Evolutionary conservation across 1,140 invertebrate genomes (phyloP).

Genomic region (Atta cephalotes): DNA sequence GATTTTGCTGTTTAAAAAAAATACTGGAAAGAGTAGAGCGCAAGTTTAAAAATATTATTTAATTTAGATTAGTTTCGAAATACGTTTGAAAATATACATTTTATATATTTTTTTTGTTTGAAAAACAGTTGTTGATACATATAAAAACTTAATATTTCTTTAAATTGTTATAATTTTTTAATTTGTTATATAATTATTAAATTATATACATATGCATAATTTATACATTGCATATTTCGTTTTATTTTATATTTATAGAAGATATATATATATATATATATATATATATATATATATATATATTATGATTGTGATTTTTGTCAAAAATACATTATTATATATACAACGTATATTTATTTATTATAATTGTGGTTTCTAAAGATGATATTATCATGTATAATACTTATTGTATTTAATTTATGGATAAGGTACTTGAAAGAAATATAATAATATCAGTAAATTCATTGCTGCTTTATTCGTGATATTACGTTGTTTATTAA

Average conservation of each 20-base stretch:
- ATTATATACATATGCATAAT: background rate
- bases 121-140: background rate
- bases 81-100: background rate
- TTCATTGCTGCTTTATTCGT: background rate
- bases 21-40: background rate
- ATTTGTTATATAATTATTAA: constrained; percentile 7
- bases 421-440: background rate
- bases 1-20: background rate
- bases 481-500: background rate
- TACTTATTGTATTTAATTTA: constrained; percentile 7
- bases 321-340: constrained; percentile 23
- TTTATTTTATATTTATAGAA: background rate
- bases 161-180: background rate
- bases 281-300: background rate
- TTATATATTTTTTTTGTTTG: background rate
- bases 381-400: background rate
- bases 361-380: background rate
- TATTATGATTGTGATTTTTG: background rate
- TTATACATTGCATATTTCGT: background rate
- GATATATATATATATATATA: background rate
- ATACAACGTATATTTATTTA: constrained; percentile 2
- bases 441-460: background rate
- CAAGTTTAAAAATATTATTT: background rate
- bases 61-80: background rate
- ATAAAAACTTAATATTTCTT: background rate